A percentile compares a stretch with the other conserved stretches of the same genome.
phyloP scores from a whole-genome alignment of 2,888 invertebrate genomes.

The Phorcus lineatus region DNA sequence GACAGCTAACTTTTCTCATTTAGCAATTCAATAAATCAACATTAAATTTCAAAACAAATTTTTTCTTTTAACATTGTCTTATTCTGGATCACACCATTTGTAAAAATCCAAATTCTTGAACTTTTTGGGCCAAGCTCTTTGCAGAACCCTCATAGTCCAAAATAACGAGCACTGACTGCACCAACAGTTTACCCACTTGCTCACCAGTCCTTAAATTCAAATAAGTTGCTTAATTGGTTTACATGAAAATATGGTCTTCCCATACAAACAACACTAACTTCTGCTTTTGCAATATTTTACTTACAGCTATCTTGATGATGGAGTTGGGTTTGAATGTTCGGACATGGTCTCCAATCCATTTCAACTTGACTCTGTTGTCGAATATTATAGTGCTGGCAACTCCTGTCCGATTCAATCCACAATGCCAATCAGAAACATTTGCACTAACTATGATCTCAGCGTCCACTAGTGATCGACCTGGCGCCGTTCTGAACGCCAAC shows the following conservation, averaged over 20 bases:
- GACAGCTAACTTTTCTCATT: too few relatives aligned
- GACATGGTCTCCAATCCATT: slow-evolving; percentile 91
- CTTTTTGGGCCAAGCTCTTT: too few relatives aligned
- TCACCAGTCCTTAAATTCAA: too few relatives aligned
- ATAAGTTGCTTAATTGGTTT: too few relatives aligned
- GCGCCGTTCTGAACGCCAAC: slow-evolving; percentile 42
- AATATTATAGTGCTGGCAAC: slow-evolving; percentile 91
- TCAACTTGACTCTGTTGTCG: slow-evolving; percentile 88
- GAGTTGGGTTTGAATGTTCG: slow-evolving; percentile 97
- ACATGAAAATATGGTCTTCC: not conserved
- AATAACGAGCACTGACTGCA: too few relatives aligned
- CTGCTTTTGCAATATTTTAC: slow-evolving; percentile 64
- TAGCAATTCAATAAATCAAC: too few relatives aligned
- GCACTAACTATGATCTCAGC: slow-evolving; percentile 72
- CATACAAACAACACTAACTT: not conserved
- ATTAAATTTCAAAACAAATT: too few relatives aligned
- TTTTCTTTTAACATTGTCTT: too few relatives aligned
- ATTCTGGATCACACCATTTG: too few relatives aligned
- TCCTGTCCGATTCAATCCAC: slow-evolving; percentile 78
- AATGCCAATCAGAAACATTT: slow-evolving; percentile 73
- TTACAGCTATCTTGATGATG: slow-evolving; percentile 90
- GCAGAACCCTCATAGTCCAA: too few relatives aligned
- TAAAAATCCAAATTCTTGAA: too few relatives aligned
- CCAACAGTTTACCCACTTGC: too few relatives aligned
- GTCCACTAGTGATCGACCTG: slow-evolving; percentile 51